phyloP scores from a whole-genome alignment of 1,140 invertebrate genomes.

The Brachionus asplanchnoidis region DNA sequence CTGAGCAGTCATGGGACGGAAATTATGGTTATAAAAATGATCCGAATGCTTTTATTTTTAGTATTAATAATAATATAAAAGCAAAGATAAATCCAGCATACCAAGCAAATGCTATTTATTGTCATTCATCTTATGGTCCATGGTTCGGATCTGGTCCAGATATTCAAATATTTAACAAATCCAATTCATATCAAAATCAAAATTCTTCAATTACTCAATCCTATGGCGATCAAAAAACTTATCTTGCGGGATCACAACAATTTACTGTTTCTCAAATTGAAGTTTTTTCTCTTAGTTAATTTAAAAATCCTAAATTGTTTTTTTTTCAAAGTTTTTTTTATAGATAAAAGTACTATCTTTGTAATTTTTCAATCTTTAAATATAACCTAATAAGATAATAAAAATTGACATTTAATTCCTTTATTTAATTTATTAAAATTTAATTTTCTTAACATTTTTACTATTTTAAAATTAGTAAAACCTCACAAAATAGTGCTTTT shows the following conservation, averaged over 20 bases:
- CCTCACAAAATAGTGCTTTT: too few relatives aligned
- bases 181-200: not conserved
- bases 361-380: too few relatives aligned
- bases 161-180: not conserved
- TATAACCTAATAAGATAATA: too few relatives aligned
- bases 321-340: not conserved
- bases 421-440: too few relatives aligned
- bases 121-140: not conserved
- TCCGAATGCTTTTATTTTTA: slow-evolving; percentile 44
- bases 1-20: slow-evolving; percentile 33
- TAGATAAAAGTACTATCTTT: too few relatives aligned
- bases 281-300: not conserved
- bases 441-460: too few relatives aligned
- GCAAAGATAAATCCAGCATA: not conserved
- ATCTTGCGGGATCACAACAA: not conserved
- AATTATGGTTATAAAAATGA: not conserved
- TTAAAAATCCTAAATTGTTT: not conserved
- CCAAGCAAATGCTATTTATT: not conserved
- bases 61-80: not conserved
- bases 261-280: not conserved
- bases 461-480: too few relatives aligned
- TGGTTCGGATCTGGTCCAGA: not conserved
- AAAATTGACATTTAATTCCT: too few relatives aligned
- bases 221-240: not conserved
- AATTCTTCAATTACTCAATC: too few relatives aligned